Evolutionary conservation across 2,797 vertebrate species (phyloP), one percentile per base, ranked within the genome.

Genomic region (Babyrousa celebensis): DNA sequence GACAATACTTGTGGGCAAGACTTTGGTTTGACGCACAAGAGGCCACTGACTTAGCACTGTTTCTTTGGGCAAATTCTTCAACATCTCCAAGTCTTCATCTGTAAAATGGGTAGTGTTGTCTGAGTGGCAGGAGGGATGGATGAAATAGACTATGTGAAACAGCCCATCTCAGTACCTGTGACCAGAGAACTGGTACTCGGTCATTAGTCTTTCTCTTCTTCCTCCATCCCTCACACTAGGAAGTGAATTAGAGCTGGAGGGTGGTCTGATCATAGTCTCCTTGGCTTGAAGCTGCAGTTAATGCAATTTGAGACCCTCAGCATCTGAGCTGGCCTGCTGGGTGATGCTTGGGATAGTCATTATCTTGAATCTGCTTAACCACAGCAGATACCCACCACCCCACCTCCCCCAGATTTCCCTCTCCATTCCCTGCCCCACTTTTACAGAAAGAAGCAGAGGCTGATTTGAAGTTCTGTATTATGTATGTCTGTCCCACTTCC

Each of bases 101-200:
- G 43, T 95, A 58, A 94, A 97, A 89, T 89, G 80, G 75, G 62
- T 48, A 63, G 78, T 58, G 1, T 91, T 77, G 52, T 58, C 32
- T 9, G 23, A 0, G 5, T 15, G 1, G 15, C 18, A 7, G 11
- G 29, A 1, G 16, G 3, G 29, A 5, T 17, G 14, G 32, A 52
- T 82, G 40, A 67, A 89, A 84, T 5, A 52, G 29, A 83, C 14
- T 54, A 15, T 27, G 2, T 68, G 32, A 70, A 93, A 70, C 6
- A 62, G 54, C 56, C 52, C 68, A 3, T 85, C 36, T n/a, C 36
- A 1, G 67, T 62, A 52, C 17, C n/a, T 40, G 43, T 27, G 43
- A 48, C 40, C 20, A 27, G 36, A 60, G 43, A 11, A 78, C 25
- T 62, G 68, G 32, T 83, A 40, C 16, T 56, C 32, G 85, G 20